These are phyloP conservation scores for Enteromius mattozi DNA, from an alignment of 2,797 vertebrate genomes.

Conservation along the genomic window DNA sequence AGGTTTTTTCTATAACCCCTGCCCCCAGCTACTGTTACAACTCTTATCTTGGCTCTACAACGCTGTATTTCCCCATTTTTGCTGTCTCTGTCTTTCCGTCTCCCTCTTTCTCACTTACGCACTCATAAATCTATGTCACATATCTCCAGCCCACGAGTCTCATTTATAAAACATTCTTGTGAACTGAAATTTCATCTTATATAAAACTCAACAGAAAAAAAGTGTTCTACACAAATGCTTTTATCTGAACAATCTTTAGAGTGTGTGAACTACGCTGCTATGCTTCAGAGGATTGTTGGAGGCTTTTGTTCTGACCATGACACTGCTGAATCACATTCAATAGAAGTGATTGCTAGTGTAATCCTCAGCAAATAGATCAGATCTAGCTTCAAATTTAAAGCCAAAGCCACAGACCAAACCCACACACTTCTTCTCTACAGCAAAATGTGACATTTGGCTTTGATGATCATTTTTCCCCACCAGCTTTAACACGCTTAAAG, in stretches of 20 bases:
- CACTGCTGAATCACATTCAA: conserved; percentile 25
- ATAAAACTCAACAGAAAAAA: conserved; percentile 10
- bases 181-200: not conserved
- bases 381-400: conserved; percentile 6
- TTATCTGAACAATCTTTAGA: conserved; percentile 6
- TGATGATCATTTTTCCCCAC: not conserved
- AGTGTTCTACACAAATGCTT: not conserved
- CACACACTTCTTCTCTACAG: conserved; percentile 22
- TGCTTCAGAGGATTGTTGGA: conserved; percentile 6
- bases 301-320: conserved; percentile 31
- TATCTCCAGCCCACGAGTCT: conserved; percentile 5
- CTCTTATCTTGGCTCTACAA: conserved; percentile 26
- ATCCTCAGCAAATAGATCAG: conserved; percentile 16
- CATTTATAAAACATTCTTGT: conserved; percentile 31
- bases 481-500: conserved; percentile 9
- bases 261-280: not conserved
- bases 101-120: not conserved
- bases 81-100: not conserved
- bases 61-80: not conserved
- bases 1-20: conserved; percentile 22
- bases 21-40: conserved; percentile 19
- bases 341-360: conserved; percentile 6
- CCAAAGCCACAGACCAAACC: not conserved
- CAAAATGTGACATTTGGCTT: conserved; percentile 8
- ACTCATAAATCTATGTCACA: conserved; percentile 4